A percentile compares a stretch with the other conserved stretches of the same genome.
Evolutionary conservation across 2,888 invertebrate species (phyloP).

Genomic region (Ornithoptera priamus): DNA sequence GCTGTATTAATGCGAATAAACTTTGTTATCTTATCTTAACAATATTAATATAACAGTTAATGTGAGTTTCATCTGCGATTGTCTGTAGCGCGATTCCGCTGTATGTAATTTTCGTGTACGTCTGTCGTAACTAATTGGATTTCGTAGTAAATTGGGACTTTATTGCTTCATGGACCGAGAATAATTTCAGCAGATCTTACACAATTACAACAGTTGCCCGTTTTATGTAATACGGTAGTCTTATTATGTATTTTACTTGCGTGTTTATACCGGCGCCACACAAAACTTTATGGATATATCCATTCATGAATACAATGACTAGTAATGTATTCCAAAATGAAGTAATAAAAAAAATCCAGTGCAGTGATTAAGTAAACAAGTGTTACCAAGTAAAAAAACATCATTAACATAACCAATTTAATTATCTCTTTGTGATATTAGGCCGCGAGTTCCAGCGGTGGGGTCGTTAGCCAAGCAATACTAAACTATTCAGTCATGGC

Average conservation of each 20-base stretch:
- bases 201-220: constrained; percentile 4
- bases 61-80: neutral
- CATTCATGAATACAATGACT: neutral
- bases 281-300: neutral
- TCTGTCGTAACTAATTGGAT: constrained; percentile 13
- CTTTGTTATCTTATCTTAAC: neutral
- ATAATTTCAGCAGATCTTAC: neutral
- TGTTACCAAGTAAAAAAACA: neutral
- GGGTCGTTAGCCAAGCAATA: no score
- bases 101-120: constrained; percentile 8
- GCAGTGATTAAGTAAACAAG: neutral
- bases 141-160: constrained; percentile 19
- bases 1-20: neutral
- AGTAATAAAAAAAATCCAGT: neutral
- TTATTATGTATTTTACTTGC: neutral
- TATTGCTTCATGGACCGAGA: constrained; percentile 13
- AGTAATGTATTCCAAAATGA: neutral
- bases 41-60: constrained; percentile 4
- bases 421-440: no score
- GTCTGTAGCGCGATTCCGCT: constrained; percentile 4
- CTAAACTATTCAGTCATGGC: no score
- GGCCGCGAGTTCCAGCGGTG: no score
- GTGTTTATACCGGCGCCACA: neutral
- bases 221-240: neutral
- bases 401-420: no score